phyloP scores from a whole-genome alignment of 92 coral and sea anemone species.

The Siderastrea radians region DNA sequence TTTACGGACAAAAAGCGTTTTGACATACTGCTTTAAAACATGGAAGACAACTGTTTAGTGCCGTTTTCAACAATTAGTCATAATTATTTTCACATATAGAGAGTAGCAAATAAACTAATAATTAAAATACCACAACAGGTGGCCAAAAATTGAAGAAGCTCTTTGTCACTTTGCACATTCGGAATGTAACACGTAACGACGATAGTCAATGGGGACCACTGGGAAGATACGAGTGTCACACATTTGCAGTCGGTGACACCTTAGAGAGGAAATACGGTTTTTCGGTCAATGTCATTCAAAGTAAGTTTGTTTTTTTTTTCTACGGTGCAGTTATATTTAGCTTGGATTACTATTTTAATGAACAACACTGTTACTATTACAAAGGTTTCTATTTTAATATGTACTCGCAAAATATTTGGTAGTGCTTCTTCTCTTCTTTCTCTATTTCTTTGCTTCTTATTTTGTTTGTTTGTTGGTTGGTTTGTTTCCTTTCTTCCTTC shows the following conservation, averaged over 20 bases:
- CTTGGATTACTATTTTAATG: too few species aligned
- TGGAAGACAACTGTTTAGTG: neutral
- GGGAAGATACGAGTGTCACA: constrained; percentile 37
- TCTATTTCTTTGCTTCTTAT: too few species aligned
- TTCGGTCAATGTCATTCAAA: constrained; percentile 8
- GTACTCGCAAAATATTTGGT: too few species aligned
- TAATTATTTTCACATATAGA: neutral
- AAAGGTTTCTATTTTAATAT: too few species aligned
- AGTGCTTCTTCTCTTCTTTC: too few species aligned
- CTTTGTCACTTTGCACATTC: neutral
- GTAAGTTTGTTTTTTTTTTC: constrained; percentile 9
- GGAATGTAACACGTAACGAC: neutral
- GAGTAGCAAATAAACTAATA: neutral
- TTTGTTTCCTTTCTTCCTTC: too few species aligned
- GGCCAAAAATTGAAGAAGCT: neutral
- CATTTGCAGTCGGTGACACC: neutral
- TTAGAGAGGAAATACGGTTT: neutral
- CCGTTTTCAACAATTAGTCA: neutral
- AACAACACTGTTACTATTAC: too few species aligned
- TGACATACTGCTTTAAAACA: too few species aligned
- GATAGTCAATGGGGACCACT: neutral
- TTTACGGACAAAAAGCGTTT: too few species aligned
- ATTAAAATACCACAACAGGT: neutral
- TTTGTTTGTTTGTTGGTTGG: too few species aligned
- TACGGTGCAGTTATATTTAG: too few species aligned